These are phyloP conservation scores for Leptobrachium ailaonicum DNA, from an alignment of 2,113 vertebrate species.

Conservation along the genomic window DNA sequence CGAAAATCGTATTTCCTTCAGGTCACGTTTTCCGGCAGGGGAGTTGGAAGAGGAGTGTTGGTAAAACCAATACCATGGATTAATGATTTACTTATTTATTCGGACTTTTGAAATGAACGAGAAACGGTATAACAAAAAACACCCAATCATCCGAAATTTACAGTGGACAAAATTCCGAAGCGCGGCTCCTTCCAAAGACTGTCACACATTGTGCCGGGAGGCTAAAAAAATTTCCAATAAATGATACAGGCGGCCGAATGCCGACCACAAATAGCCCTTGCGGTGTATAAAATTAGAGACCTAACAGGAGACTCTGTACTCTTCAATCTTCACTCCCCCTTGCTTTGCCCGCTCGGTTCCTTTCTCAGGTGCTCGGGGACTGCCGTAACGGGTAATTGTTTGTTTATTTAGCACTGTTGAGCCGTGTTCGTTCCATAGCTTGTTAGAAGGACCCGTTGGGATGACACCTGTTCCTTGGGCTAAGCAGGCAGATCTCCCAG, in stretches of 20 bases:
- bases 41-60: too few species aligned
- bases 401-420: slow-evolving; percentile 52
- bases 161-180: background rate
- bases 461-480: slow-evolving; percentile 31
- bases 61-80: too few species aligned
- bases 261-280: background rate
- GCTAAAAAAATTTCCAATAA: background rate
- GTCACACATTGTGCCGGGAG: background rate
- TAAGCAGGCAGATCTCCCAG: slow-evolving; percentile 18
- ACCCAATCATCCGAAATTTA: too few species aligned
- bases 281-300: background rate
- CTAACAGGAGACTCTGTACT: background rate
- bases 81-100: too few species aligned
- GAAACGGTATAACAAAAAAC: too few species aligned
- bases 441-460: slow-evolving; percentile 48
- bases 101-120: too few species aligned
- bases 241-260: background rate
- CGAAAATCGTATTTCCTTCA: too few species aligned
- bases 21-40: too few species aligned
- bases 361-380: slow-evolving; percentile 24
- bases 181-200: background rate
- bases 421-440: slow-evolving; percentile 47
- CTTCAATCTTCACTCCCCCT: background rate
- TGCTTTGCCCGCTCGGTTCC: background rate
- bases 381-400: slow-evolving; percentile 60